Evolutionary conservation across 2,113 vertebrate genomes (phyloP).

Genomic region (Hippocampus mohnikei): DNA sequence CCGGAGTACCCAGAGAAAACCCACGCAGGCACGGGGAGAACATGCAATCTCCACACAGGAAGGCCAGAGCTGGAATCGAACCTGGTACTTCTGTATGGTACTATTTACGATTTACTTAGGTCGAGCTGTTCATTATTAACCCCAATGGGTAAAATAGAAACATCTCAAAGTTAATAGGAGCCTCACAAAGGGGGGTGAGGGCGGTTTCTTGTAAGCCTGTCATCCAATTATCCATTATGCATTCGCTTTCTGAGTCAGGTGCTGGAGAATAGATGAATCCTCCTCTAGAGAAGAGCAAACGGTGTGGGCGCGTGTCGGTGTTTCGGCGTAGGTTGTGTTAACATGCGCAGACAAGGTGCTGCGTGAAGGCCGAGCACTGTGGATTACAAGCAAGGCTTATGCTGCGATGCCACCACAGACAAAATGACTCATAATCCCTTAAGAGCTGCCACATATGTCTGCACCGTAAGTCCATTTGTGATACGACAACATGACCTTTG

Average conservation of each 20-base stretch:
- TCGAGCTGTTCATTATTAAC: neutral
- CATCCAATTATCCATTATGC: conserved; percentile 6
- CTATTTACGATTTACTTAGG: too few species aligned
- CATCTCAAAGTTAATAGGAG: neutral
- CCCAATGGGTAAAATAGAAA: neutral
- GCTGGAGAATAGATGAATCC: conserved; percentile 77
- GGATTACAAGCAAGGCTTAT: conserved; percentile 73
- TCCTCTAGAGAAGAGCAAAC: conserved; percentile 80
- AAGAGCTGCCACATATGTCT: conserved; percentile 55
- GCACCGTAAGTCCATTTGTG: conserved; percentile 57
- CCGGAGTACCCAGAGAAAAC: too few species aligned
- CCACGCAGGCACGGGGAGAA: too few species aligned
- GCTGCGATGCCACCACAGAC: conserved; percentile 45
- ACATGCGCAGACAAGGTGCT: conserved; percentile 70
- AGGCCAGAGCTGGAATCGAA: too few species aligned
- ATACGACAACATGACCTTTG: conserved; percentile 62
- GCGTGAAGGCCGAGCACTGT: conserved; percentile 68
- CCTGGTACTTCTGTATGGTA: too few species aligned
- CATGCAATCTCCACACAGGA: too few species aligned
- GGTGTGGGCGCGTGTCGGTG: conserved; percentile 57
- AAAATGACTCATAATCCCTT: conserved; percentile 67
- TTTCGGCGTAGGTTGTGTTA: conserved; percentile 72
- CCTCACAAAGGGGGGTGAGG: neutral
- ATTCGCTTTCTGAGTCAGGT: conserved; percentile 81
- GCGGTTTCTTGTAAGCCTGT: neutral